Conservation (phyloP, 2,888 invertebrate genomes). For the Unio delphinus region DNA sequence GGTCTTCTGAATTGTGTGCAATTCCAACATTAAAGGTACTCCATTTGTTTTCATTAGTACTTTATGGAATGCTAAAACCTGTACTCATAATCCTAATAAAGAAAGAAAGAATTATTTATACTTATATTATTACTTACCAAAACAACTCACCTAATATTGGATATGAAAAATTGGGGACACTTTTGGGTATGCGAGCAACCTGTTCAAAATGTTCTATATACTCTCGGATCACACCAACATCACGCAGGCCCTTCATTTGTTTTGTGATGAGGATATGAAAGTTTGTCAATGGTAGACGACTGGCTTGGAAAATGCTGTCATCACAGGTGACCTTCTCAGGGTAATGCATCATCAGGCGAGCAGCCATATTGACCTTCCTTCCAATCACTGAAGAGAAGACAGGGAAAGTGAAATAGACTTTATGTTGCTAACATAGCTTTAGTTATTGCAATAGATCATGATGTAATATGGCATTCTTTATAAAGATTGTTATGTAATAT, state of each 20-base stretch:
- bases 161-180: constrained; percentile 38
- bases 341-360: constrained; percentile 75
- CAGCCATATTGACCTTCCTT: constrained; percentile 78
- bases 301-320: constrained; percentile 59
- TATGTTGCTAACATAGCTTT: background rate
- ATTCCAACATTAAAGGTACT: no score
- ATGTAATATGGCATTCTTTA: background rate
- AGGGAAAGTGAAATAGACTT: background rate
- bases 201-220: constrained; percentile 36
- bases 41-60: no score
- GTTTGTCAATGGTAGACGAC: constrained; percentile 48
- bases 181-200: constrained; percentile 26
- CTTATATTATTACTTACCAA: no score
- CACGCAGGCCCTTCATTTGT: constrained; percentile 61
- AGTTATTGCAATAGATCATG: background rate
- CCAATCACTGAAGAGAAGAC: constrained; percentile 74
- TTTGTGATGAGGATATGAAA: constrained; percentile 53
- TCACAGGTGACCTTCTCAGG: constrained; percentile 64
- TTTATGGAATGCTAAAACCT: no score
- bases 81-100: no score
- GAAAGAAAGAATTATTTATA: no score
- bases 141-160: constrained; percentile 42
- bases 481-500: background rate
- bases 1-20: no score
- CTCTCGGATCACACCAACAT: constrained; percentile 59